Percentiles rank a stretch among this genome's conserved stretches.
These are phyloP conservation scores for Arbacia lixula DNA, from an alignment of 53 echinoderm and acorn worm species.

Conservation along the genomic window DNA sequence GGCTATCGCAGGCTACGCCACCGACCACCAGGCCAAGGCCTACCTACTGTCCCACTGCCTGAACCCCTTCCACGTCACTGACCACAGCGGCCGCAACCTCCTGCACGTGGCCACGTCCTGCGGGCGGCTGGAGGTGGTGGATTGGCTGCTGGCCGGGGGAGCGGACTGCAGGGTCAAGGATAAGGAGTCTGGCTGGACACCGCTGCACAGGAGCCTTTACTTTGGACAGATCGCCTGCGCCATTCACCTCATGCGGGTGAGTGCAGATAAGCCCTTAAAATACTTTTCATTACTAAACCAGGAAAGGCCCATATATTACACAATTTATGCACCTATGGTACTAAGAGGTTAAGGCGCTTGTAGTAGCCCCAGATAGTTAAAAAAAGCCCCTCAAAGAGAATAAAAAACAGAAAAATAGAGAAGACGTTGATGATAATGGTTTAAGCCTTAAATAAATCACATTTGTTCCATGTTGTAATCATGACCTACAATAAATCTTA, in stretches of 20 bases:
- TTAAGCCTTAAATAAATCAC: too few species aligned
- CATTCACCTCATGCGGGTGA: constrained; percentile 88
- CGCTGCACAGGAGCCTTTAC: constrained; percentile 93
- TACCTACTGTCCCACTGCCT: constrained; percentile 68
- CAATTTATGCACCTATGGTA: too few species aligned
- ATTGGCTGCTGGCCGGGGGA: constrained; percentile 82
- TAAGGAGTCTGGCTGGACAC: constrained; percentile 92
- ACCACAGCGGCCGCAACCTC: constrained; percentile 78
- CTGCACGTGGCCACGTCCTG: constrained; percentile 93
- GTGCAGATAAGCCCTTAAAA: constrained; percentile 35
- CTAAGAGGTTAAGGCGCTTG: too few species aligned
- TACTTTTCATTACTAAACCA: too few species aligned
- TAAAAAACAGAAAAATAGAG: too few species aligned
- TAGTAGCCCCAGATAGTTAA: too few species aligned
- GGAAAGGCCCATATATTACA: too few species aligned
- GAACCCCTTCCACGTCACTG: constrained; percentile 75
- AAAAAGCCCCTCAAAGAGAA: too few species aligned
- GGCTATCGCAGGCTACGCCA: constrained; percentile 74
- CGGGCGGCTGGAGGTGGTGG: constrained; percentile 77
- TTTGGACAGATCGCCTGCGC: constrained; percentile 88
- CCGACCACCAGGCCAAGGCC: constrained; percentile 70
- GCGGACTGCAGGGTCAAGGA: constrained; percentile 71
- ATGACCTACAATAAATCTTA: too few species aligned
- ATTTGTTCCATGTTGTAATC: too few species aligned
- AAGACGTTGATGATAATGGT: too few species aligned